phyloP scores from a whole-genome alignment of 1,140 invertebrate genomes.

The Paracyclopina nana region DNA sequence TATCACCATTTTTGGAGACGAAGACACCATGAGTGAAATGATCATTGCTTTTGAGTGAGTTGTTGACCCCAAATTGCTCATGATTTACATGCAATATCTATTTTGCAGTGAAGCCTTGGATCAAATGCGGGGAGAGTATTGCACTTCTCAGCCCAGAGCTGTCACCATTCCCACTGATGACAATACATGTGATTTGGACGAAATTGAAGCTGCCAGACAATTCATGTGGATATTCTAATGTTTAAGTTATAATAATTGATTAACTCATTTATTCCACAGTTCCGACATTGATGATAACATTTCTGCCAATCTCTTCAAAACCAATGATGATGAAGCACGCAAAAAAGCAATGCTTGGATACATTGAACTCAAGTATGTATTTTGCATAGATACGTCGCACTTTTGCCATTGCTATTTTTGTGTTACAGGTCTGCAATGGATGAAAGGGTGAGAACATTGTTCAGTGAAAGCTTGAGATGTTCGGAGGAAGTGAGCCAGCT shows the following conservation, averaged over 20 bases:
- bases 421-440: constrained; percentile 6
- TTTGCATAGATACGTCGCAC: too few relatives aligned
- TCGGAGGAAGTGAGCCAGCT: constrained; percentile 8
- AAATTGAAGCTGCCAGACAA: constrained; percentile 7
- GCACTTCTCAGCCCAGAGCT: not conserved
- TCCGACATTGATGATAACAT: constrained; percentile 9
- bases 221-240: constrained; percentile 2
- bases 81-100: not conserved
- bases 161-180: not conserved
- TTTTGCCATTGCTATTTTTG: too few relatives aligned
- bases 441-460: not conserved
- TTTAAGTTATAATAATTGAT: too few relatives aligned
- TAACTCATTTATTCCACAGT: constrained; percentile 1
- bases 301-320: constrained; percentile 5
- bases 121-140: constrained; percentile 6
- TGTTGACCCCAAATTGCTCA: not conserved
- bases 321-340: constrained; percentile 1
- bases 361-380: constrained; percentile 10
- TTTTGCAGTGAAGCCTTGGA: constrained; percentile 1
- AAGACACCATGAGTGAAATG: constrained; percentile 6
- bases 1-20: constrained; percentile 12
- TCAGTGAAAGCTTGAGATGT: constrained; percentile 5
- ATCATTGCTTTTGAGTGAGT: constrained; percentile 9
- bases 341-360: constrained; percentile 8
- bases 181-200: constrained; percentile 10